phyloP scores from a whole-genome alignment of 2,113 vertebrate genomes.

The Gnathochromis pfefferi region DNA sequence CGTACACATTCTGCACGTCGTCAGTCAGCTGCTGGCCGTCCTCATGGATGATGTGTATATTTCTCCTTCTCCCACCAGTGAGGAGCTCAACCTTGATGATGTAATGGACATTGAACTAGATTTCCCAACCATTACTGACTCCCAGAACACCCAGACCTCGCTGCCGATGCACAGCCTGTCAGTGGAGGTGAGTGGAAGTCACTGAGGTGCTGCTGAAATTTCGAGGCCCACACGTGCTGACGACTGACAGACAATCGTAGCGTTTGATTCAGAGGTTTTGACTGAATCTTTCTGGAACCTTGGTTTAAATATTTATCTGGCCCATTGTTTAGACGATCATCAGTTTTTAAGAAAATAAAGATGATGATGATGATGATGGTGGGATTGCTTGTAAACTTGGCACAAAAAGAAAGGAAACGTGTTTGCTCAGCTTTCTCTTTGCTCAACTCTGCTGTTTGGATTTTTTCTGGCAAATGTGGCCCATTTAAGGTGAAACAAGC shows the following conservation, averaged over 20 bases:
- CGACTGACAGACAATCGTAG: accelerated
- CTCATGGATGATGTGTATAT: accelerated
- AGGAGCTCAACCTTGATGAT: constrained; percentile 78
- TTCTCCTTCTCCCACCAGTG: constrained; percentile 52
- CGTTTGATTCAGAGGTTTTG: neutral
- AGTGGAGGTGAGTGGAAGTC: constrained; percentile 29
- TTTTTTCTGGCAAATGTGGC: neutral
- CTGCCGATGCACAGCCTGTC: neutral
- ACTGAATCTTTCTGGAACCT: neutral
- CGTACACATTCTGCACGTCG: neutral
- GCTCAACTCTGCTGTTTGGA: neutral
- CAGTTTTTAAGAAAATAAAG: neutral
- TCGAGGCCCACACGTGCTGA: neutral
- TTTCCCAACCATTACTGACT: constrained; percentile 67
- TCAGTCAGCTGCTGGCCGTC: neutral
- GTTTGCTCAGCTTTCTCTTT: neutral
- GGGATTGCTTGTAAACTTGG: neutral
- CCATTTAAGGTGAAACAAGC: neutral
- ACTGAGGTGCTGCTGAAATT: neutral
- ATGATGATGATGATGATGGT: accelerated
- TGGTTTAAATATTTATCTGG: neutral
- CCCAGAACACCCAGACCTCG: neutral
- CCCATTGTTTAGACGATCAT: neutral
- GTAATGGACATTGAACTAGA: constrained; percentile 83
- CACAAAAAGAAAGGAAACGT: neutral